Percentiles rank a stretch among this genome's conserved stretches.
Conservation (phyloP, 2,888 invertebrate genomes). For the Mystacides longicornis region DNA sequence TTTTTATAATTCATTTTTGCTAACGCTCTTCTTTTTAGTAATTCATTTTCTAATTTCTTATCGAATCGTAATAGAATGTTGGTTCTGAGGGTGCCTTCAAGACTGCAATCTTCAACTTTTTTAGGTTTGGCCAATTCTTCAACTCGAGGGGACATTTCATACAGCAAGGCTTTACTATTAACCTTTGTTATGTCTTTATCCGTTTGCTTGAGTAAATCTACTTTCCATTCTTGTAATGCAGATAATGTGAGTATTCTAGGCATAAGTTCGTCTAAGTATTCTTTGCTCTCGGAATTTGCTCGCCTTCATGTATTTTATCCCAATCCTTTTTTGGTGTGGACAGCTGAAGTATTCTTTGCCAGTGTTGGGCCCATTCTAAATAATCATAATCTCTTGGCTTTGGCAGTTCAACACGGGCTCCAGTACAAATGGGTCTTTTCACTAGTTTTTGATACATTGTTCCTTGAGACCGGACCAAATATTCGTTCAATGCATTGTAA, state of each 20-base stretch:
- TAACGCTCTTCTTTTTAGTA: not conserved
- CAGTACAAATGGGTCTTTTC: slow-evolving; percentile 11
- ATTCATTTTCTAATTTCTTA: not conserved
- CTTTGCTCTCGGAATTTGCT: too few relatives aligned
- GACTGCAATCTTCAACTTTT: slow-evolving; percentile 7
- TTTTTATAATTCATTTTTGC: not conserved
- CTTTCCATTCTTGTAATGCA: slow-evolving; percentile 33
- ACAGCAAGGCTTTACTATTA: slow-evolving; percentile 35
- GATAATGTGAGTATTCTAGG: slow-evolving; percentile 35
- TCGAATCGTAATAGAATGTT: slow-evolving; percentile 5
- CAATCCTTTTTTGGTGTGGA: slow-evolving; percentile 34
- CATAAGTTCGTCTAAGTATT: slow-evolving; percentile 36
- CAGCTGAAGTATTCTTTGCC: slow-evolving; percentile 41
- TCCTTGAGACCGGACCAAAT: not conserved
- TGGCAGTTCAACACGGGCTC: slow-evolving; percentile 31
- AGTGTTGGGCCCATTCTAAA: slow-evolving; percentile 44
- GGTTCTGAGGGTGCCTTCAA: slow-evolving; percentile 2
- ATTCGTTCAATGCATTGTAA: not conserved
- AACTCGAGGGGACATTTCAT: slow-evolving; percentile 35
- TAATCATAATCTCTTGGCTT: slow-evolving; percentile 39
- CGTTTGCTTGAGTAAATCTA: slow-evolving; percentile 18
- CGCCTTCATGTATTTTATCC: not conserved
- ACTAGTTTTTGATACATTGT: slow-evolving; percentile 12
- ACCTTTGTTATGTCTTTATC: not conserved
- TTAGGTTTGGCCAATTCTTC: slow-evolving; percentile 35